Evolutionary conservation across 1,140 invertebrate genomes (phyloP), one percentile per base, ranked within the genome.

Genomic region (Palaemon carinicauda): DNA sequence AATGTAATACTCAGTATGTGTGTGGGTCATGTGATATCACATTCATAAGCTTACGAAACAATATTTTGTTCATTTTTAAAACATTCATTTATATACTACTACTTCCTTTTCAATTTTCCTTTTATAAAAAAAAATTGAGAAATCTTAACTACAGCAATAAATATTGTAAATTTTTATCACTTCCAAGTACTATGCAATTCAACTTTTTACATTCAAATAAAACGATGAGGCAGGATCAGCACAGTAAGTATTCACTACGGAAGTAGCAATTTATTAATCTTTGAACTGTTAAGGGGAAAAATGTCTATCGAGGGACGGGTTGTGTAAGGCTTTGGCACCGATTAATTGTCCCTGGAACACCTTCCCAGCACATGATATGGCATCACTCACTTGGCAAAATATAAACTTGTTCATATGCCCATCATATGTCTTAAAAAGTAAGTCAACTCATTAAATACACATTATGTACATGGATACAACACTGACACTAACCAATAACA

Each of bases 261-360:
- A 41, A 41, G 41, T 41, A 9, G 41, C 41, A 41, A 41, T 41
- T 41, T 7, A 9, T 41, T 41, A 41, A 54, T 78, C 81, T 83
- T 84, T 77, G 73, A 80, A 80, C 54, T 79, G 29, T 52, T 71
- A 19, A 52, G 83, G 51, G 75, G 73, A 69, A 77, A 74, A 56
- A 73, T 29, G 51, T 51, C 17, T 53, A 75, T 33, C 24, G 53
- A 21, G 77, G 83, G 53, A 74, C 69, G 71, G 77, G 77, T 54
- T 85, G 53, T 65, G 83, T 86, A 86, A 86, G 65, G 83, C 83
- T 86, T 86, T 86, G 83, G 83, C 83, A 86, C 83, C 83, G 83
- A 86, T 65, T 53, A 77, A 80, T n/a, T 73, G 60, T 86, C 83
- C 83, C 83, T 77, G 17, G 27, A 15, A 31, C 2, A 29, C 69